Evolutionary conservation across 1,140 invertebrate genomes (phyloP).

Genomic region (Sinella curviseta): DNA sequence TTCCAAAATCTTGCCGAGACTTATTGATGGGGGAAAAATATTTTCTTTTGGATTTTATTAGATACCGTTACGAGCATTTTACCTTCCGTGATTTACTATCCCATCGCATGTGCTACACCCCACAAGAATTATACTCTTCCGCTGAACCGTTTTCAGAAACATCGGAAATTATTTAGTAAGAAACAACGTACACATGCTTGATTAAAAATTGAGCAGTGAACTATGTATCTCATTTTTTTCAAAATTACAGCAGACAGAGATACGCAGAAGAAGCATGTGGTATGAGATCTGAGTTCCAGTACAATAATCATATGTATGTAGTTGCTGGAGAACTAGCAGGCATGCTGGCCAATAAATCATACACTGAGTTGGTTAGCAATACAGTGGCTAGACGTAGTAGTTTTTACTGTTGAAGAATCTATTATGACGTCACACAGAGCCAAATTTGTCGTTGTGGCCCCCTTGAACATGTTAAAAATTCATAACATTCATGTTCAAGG

Average conservation of each 20-base stretch:
- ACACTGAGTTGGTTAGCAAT: not conserved
- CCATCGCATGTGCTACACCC: constrained; percentile 11
- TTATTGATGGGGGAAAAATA: too few species aligned
- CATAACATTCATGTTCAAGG: too few species aligned
- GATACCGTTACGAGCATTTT: constrained; percentile 25
- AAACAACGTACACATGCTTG: too few species aligned
- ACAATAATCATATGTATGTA: not conserved
- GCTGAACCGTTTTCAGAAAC: constrained; percentile 5
- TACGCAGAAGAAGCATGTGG: not conserved
- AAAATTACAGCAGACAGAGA: not conserved
- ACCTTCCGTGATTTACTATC: constrained; percentile 36
- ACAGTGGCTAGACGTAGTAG: too few species aligned
- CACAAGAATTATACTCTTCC: not conserved
- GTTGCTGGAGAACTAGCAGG: not conserved
- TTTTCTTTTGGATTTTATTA: too few species aligned
- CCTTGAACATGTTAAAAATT: too few species aligned
- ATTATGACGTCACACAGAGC: too few species aligned
- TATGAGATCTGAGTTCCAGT: not conserved
- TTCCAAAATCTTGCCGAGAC: too few species aligned
- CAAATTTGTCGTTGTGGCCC: too few species aligned
- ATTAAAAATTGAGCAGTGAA: too few species aligned
- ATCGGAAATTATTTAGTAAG: constrained; percentile 28
- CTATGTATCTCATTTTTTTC: not conserved
- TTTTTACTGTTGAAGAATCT: too few species aligned
- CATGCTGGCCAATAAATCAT: not conserved